Evolutionary conservation across 2,113 vertebrate species (phyloP), one percentile per base, ranked within the genome.

Genomic region (Python bivittatus): DNA sequence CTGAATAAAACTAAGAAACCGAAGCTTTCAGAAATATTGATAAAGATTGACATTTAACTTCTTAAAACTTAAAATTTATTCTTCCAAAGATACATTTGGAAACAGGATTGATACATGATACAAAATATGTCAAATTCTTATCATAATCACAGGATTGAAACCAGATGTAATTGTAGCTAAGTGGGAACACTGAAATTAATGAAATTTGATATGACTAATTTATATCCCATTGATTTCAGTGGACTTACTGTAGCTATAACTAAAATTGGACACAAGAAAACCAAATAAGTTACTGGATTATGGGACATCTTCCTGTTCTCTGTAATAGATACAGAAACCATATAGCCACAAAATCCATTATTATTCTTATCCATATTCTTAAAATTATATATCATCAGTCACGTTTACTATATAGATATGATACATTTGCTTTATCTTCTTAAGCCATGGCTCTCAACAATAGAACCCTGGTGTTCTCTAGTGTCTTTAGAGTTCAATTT

Each of bases 1-100:
- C 3, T 12, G 92, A 96, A 91, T 61, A 92, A 94, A 64, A n/a
- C 56, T 60, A 9, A 13, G 86, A 95, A 94, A 29, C 0, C 23
- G 22, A 54, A 17, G 23, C 23, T 90, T 90, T 91, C 60, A 86
- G 29, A 91, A 86, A 5, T 5, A 44, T n/a, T n/a, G 68, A 33
- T 54, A 56, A 27, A 72, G 5, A n/a, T 27, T 54, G 42, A 60
- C 15, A 48, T 57, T 53, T 54, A 83, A 20, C 38, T 48, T 4
- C 48, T 48, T 48, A 48, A 48, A 48, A 48, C 48, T 48, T 48
- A 48, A 48, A 48, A 48, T 48, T 48, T 48, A 48, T n/a, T 87
- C 8, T 84, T 87, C 56, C 33, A 2, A 20, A 20, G 20, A 38
- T 20, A 20, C 42, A 57, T 22, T 33, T 22, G 9, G 48, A 29